Percentiles rank a stretch among this genome's conserved stretches.
phyloP scores from a whole-genome alignment of 2,797 vertebrate species.

The Ctenosaura bakeri region DNA sequence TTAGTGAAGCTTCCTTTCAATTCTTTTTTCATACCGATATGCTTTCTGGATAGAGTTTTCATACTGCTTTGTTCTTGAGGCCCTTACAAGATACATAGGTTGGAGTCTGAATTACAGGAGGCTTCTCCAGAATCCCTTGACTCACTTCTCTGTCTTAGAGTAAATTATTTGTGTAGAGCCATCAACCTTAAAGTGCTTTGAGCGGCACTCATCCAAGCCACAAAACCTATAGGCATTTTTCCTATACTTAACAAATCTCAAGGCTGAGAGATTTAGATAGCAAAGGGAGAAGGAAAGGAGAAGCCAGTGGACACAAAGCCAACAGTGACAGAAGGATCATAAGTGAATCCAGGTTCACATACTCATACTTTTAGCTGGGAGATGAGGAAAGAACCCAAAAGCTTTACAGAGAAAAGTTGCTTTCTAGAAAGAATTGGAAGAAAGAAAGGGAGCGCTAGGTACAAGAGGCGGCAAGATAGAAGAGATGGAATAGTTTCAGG shows the following conservation, averaged over 20 bases:
- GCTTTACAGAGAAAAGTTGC: background rate
- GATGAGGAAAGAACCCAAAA: background rate
- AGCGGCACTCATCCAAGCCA: background rate
- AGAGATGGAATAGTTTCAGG: background rate
- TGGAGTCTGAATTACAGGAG: slow-evolving; percentile 47
- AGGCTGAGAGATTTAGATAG: too few species aligned
- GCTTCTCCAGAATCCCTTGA: background rate
- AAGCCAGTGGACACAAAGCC: too few species aligned
- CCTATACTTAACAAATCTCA: too few species aligned
- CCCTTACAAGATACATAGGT: slow-evolving; percentile 29
- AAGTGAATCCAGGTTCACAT: background rate
- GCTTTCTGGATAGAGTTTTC: too few species aligned
- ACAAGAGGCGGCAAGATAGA: background rate
- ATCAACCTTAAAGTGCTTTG: too few species aligned
- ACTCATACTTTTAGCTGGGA: background rate
- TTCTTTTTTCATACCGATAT: slow-evolving; percentile 21
- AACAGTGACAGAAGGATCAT: background rate
- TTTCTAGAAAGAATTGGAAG: background rate
- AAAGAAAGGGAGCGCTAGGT: background rate
- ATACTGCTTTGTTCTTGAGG: slow-evolving; percentile 44
- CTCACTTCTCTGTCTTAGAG: background rate
- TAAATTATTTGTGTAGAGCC: too few species aligned
- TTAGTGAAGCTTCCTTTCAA: slow-evolving; percentile 12
- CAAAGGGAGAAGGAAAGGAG: too few species aligned
- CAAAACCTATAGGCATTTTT: background rate